These are phyloP conservation scores for Sesia apiformis DNA, from an alignment of 2,888 invertebrate genomes.

Conservation along the genomic window DNA sequence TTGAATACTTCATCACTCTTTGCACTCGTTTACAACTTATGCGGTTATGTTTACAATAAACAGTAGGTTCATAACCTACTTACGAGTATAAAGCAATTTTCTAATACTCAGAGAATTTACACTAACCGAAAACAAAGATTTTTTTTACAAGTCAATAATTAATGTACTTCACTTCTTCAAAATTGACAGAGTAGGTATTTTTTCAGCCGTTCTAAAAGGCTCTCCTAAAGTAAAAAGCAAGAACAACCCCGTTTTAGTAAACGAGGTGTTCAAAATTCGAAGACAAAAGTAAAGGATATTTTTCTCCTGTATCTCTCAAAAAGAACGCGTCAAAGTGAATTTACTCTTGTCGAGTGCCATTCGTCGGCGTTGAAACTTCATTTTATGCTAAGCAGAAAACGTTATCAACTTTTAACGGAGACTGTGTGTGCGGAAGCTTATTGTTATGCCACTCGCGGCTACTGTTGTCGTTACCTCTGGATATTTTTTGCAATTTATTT, in stretches of 20 bases:
- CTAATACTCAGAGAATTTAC: too few relatives aligned
- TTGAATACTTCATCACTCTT: too few relatives aligned
- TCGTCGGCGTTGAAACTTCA: constrained; percentile 5
- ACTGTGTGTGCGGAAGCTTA: not conserved
- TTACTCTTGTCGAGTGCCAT: constrained; percentile 9
- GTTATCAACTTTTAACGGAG: constrained; percentile 4
- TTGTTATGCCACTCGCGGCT: not conserved
- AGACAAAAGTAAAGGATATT: constrained; percentile 4
- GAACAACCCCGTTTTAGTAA: not conserved
- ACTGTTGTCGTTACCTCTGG: not conserved
- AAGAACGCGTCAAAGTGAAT: constrained; percentile 12
- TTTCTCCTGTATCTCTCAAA: constrained; percentile 6
- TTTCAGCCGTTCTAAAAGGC: not conserved
- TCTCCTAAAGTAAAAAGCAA: not conserved
- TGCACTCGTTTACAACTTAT: too few relatives aligned
- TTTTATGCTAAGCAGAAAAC: constrained; percentile 16
- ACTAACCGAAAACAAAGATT: too few relatives aligned
- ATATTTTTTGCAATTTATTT: not conserved
- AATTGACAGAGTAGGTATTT: not conserved
- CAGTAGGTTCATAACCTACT: too few relatives aligned
- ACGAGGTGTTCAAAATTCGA: not conserved
- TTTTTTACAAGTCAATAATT: too few relatives aligned
- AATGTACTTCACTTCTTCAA: too few relatives aligned
- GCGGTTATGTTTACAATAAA: too few relatives aligned
- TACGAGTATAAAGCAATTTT: too few relatives aligned